These are phyloP conservation scores for Riparia riparia DNA, from an alignment of 2,113 vertebrate genomes.

Conservation along the genomic window DNA sequence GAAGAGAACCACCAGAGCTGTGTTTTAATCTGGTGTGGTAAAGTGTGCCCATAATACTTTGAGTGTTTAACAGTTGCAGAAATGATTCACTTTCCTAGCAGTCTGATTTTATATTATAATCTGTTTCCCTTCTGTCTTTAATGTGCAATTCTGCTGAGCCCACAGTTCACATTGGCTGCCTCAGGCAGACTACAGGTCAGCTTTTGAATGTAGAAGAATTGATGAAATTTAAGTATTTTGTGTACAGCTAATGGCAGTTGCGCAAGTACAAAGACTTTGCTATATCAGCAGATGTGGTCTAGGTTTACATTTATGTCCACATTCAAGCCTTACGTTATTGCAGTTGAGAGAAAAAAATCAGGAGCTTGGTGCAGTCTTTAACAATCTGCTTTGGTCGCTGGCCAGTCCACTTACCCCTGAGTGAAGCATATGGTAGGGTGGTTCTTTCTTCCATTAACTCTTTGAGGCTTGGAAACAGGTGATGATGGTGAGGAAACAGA, in stretches of 20 bases:
- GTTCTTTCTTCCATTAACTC: constrained; percentile 42
- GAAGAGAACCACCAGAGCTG: neutral
- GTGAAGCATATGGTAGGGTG: neutral
- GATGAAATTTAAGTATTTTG: constrained; percentile 51
- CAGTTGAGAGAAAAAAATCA: neutral
- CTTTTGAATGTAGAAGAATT: constrained; percentile 18
- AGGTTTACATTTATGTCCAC: constrained; percentile 38
- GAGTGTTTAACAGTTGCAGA: neutral
- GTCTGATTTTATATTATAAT: constrained; percentile 28
- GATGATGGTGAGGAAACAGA: too few species aligned
- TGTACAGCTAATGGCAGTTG: constrained; percentile 18
- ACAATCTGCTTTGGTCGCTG: constrained; percentile 42
- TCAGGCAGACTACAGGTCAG: neutral
- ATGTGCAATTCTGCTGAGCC: constrained; percentile 16
- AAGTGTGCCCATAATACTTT: neutral
- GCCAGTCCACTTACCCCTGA: constrained; percentile 16
- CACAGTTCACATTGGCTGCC: constrained; percentile 5
- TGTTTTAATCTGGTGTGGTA: neutral
- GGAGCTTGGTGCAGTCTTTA: constrained; percentile 25
- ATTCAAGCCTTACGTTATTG: neutral
- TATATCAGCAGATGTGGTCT: constrained; percentile 56
- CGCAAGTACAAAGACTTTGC: constrained; percentile 50
- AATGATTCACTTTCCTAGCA: constrained; percentile 10
- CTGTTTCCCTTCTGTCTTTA: constrained; percentile 27
- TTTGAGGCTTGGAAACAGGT: neutral